Base-by-base conservation (phyloP, 2,888 invertebrate species). In the Enchytraeus crypticus region DNA sequence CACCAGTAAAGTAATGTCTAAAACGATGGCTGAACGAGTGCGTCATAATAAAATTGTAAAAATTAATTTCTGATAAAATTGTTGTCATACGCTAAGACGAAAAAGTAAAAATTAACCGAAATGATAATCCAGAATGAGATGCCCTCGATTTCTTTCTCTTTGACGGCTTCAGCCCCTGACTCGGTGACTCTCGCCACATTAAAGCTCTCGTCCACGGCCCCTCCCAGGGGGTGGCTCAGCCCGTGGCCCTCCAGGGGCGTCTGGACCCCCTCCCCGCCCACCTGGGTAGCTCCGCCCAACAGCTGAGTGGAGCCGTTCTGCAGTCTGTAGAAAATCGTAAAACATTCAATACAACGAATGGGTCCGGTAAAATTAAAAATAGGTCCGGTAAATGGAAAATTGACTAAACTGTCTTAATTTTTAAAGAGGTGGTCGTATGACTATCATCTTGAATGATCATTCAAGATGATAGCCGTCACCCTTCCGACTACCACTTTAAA, bases 131-230 rank as follows among this genome's bases (percentile, higher is more conserved):
- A 72, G 65, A 73, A 73, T 58, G 76, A 74, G 65, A 75, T 73
- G 32, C 70, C 57, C 43, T 18, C 5, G 51, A 46, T 26, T 55
- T 54, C n/a, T 27, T 21, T 26, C 30, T 45, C 21, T 46, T 30
- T 21, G 1, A 51, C 21, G 3, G 47, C 46, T 55, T 43, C 27
- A 69, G 88, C 88, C 74, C 47, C 49, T n/a, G n/a, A n/a, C n/a
- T 33, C 11, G 23, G 30, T 54, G 33, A 23, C 26, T 53, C 53
- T 43, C 33, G 14, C 5, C 47, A 43, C 29, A 2, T 51, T 90
- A 89, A 0, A 89, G 89, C n/a, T 87, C 87, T 54, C 63, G 11
- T 60, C 59, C 60, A 70, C 62, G 30, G 38, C 61, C 33, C 59
- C 81, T 81, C 76, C 0, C 80, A 74, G 53, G 77, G 81, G 47